Conservation (phyloP, 2,113 vertebrate species). For the Hemichromis elongatus region DNA sequence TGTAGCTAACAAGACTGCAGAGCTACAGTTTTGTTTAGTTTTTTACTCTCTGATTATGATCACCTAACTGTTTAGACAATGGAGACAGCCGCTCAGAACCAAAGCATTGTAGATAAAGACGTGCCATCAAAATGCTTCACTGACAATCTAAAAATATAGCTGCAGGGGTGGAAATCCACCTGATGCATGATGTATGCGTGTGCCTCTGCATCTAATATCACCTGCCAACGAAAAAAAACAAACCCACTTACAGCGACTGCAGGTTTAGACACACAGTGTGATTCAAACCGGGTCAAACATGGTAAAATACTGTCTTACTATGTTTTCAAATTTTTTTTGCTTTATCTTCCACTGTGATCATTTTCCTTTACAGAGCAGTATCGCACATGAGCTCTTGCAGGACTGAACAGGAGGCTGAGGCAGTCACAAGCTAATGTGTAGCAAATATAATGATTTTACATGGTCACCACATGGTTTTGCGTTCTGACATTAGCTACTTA, state of each 20-base stretch:
- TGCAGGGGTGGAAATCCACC: conserved; percentile 30
- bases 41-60: neutral
- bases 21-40: rapidly evolving
- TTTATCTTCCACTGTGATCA: neutral
- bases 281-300: neutral
- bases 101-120: neutral
- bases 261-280: neutral
- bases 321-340: neutral
- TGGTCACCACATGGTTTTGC: neutral
- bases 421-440: neutral
- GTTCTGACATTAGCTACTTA: neutral
- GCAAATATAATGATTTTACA: neutral
- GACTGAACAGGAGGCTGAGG: neutral
- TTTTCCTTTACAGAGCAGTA: neutral
- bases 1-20: neutral
- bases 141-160: conserved; percentile 24
- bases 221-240: conserved; percentile 4
- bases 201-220: conserved; percentile 14
- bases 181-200: neutral
- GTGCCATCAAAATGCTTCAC: conserved; percentile 8
- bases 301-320: neutral
- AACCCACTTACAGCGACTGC: neutral
- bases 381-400: neutral
- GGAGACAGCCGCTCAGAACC: neutral
- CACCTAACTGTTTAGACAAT: neutral